Evolutionary conservation across 2,113 vertebrate species (phyloP).

Genomic region (Petaurus breviceps): DNA sequence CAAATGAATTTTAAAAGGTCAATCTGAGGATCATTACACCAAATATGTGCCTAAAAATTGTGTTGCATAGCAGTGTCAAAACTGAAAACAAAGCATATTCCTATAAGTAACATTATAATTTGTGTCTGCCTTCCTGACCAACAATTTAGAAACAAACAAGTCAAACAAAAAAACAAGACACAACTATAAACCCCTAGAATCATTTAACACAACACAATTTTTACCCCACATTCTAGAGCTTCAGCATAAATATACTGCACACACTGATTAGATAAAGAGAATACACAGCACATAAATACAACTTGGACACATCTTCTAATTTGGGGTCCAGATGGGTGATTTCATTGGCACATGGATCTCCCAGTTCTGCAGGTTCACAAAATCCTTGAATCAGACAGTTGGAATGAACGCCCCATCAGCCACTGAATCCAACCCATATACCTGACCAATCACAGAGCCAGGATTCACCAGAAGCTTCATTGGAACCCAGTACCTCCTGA

Average conservation of each 20-base stretch:
- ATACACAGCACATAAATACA: neutral
- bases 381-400: neutral
- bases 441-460: neutral
- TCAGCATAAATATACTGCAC: neutral
- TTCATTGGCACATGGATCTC: neutral
- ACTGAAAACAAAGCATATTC: neutral
- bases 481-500: neutral
- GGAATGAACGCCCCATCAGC: neutral
- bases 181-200: constrained; percentile 15
- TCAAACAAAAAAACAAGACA: constrained; percentile 15
- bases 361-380: neutral
- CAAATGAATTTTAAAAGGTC: constrained; percentile 17
- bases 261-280: constrained; percentile 17
- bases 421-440: neutral
- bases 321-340: neutral
- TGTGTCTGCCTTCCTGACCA: neutral
- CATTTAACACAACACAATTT: constrained; percentile 50
- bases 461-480: neutral
- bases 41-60: neutral
- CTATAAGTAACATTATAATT: neutral
- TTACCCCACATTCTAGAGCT: constrained; percentile 33
- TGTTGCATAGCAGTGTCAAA: neutral
- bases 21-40: neutral
- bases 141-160: neutral
- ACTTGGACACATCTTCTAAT: neutral